A percentile compares a stretch with the other conserved stretches of the same genome.
These are phyloP conservation scores for Meiosimyza decipiens DNA, from an alignment of 2,888 invertebrate genomes.

Conservation along the genomic window DNA sequence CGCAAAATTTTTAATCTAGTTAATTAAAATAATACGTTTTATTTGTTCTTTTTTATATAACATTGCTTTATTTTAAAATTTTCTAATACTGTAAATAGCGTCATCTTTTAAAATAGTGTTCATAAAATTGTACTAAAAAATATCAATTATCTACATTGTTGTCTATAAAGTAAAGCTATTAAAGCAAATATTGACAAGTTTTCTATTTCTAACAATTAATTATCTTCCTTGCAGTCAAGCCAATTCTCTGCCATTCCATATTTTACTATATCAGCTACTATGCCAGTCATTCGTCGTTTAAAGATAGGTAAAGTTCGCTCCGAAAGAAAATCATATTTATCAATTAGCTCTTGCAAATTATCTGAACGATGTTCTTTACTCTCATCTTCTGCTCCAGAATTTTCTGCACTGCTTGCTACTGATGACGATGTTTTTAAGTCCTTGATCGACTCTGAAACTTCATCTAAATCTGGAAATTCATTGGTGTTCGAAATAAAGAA, in stretches of 20 bases:
- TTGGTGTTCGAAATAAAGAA: constrained; percentile 55
- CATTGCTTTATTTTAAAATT: neutral
- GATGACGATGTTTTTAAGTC: constrained; percentile 45
- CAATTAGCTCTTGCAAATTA: constrained; percentile 42
- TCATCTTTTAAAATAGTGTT: too few species aligned
- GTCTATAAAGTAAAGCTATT: too few species aligned
- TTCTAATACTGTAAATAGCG: neutral
- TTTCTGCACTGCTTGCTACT: constrained; percentile 29
- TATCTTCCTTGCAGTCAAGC: neutral
- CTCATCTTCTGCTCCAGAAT: constrained; percentile 37
- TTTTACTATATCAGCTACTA: constrained; percentile 53
- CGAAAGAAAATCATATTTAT: constrained; percentile 54
- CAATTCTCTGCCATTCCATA: constrained; percentile 47
- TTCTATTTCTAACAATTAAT: constrained; percentile 13
- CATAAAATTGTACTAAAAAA: too few species aligned
- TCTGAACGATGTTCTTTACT: neutral
- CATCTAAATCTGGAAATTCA: constrained; percentile 57
- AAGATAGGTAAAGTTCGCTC: constrained; percentile 57
- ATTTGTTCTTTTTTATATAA: neutral
- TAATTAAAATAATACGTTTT: neutral
- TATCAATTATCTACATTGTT: too few species aligned
- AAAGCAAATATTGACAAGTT: neutral
- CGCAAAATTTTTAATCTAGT: neutral
- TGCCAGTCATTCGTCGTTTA: constrained; percentile 54
- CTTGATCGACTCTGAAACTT: constrained; percentile 53